A percentile compares a stretch with the other conserved stretches of the same genome.
Conservation (phyloP, 2,797 vertebrate genomes). For the Salarias fasciatus region DNA sequence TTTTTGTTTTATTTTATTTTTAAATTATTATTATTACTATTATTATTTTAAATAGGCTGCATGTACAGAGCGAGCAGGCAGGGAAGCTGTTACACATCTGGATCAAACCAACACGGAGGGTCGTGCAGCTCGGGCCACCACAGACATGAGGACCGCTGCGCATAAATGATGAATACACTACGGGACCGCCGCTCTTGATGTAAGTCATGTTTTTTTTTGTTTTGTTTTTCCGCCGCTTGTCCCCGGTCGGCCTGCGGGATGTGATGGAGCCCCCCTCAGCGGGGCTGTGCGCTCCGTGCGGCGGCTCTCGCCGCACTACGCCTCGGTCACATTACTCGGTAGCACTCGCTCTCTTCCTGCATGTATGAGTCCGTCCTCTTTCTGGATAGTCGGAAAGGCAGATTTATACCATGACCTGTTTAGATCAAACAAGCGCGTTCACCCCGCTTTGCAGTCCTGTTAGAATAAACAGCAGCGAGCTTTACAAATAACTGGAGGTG, state of each 20-base stretch:
- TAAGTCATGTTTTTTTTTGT: conserved; percentile 59
- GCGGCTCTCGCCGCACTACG: conserved; percentile 27
- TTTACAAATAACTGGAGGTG: conserved; percentile 13
- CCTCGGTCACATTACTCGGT: conserved; percentile 26
- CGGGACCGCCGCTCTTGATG: conserved; percentile 66
- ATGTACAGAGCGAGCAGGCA: conserved; percentile 36
- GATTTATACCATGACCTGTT: no score
- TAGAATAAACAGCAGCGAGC: no score
- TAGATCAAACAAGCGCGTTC: no score
- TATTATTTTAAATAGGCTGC: conserved; percentile 1
- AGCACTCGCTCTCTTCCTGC: background rate
- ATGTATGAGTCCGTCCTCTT: background rate
- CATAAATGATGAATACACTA: conserved; percentile 57
- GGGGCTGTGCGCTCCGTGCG: conserved; percentile 18
- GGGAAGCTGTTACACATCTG: conserved; percentile 72
- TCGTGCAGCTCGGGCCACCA: conserved; percentile 37
- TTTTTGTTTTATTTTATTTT: no score
- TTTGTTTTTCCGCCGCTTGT: background rate
- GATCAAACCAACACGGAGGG: conserved; percentile 52
- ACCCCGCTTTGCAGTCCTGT: no score
- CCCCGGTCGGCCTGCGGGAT: conserved; percentile 42
- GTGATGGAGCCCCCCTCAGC: conserved; percentile 12
- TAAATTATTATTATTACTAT: no score
- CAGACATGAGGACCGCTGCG: conserved; percentile 55
- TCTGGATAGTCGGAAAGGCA: no score